A percentile compares a stretch with the other conserved stretches of the same genome.
phyloP scores from a whole-genome alignment of 2,888 invertebrate species.

The Xylota segnis region DNA sequence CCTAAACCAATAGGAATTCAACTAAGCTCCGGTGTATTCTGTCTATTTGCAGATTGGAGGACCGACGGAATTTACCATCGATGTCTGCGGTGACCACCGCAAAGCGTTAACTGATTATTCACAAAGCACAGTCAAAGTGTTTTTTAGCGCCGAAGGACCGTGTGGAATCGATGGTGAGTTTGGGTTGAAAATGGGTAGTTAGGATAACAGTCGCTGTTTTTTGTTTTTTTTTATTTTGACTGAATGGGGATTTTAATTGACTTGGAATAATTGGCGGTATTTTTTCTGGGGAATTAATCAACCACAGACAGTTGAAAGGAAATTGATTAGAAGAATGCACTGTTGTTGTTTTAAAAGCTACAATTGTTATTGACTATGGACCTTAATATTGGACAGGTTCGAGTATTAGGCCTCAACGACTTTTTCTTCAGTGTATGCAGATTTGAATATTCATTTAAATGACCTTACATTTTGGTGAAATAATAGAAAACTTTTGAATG shows the following conservation, averaged over 20 bases:
- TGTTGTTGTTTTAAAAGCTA: not conserved
- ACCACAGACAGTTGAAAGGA: not conserved
- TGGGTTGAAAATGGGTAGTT: slow-evolving; percentile 16
- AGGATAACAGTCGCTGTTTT: not conserved
- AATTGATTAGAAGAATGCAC: not conserved
- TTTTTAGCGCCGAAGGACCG: slow-evolving; percentile 80
- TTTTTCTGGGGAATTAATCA: slow-evolving; percentile 10
- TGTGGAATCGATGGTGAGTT: slow-evolving; percentile 82
- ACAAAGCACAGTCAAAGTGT: slow-evolving; percentile 82
- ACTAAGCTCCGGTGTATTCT: slow-evolving; percentile 17
- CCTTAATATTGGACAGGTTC: no score
- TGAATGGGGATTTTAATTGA: slow-evolving; percentile 40
- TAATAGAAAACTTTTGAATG: no score
- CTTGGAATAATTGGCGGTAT: slow-evolving; percentile 21
- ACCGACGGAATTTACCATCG: slow-evolving; percentile 78
- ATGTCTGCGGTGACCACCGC: slow-evolving; percentile 81
- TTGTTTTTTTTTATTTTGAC: not conserved
- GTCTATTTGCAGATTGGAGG: slow-evolving; percentile 60
- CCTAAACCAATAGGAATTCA: slow-evolving; percentile 56
- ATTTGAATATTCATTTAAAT: no score
- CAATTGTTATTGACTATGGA: no score
- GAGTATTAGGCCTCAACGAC: no score
- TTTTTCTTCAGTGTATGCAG: no score
- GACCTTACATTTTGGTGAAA: no score
- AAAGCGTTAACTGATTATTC: slow-evolving; percentile 83